Base-by-base conservation (phyloP, 2,888 invertebrate genomes). In the Clusia tigrina region DNA sequence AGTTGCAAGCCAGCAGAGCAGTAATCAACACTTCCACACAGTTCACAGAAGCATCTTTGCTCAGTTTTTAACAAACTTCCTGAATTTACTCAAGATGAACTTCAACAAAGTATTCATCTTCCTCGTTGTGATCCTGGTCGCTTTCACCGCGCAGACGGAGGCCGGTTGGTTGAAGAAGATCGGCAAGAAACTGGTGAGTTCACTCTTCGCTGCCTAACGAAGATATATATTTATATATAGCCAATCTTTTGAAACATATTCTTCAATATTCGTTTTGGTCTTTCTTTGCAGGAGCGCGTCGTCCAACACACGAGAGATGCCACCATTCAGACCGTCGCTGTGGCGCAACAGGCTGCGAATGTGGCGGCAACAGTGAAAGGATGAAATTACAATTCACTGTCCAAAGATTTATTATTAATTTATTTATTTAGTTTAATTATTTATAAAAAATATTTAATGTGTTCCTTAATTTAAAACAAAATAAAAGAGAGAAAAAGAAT, bases 291-390 rank as follows among this genome's bases (percentile, higher is more conserved):
- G 73, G 71, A 74, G 60, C 67, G 70, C 32, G 67, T 68, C 25
- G 74, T 67, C 6, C 72, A 74, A 58, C 70, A 73, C 60, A 69
- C 72, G 32, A 68, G 75, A 53, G 73, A 73, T 69, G 74, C 73
- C 2, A 63, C 69, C 3, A 74, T 76, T 23, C 67, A 74, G 60
- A 63, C 62, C 2, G 66, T 76, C 32, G 71, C 58, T 5, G 57
- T 74, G 17, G 74, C 73, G 1, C 74, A 76, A 38, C 69, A 71
- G 32, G 74, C 73, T 0, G 74, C 74, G 0, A 70, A 74, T 69
- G 72, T 74, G n/a, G 72, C 68, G 12, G 71, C 71, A 10, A 74
- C 73, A 3, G 42, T 65, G 2, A 69, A 64, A 38, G 70, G 69
- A 32, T 69, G 62, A 63, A 25, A 23, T 20, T 23, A n/a, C n/a